Percentiles rank a stretch among this genome's conserved stretches.
phyloP scores from a whole-genome alignment of 2,113 vertebrate species.

The Cephalopterus ornatus region DNA sequence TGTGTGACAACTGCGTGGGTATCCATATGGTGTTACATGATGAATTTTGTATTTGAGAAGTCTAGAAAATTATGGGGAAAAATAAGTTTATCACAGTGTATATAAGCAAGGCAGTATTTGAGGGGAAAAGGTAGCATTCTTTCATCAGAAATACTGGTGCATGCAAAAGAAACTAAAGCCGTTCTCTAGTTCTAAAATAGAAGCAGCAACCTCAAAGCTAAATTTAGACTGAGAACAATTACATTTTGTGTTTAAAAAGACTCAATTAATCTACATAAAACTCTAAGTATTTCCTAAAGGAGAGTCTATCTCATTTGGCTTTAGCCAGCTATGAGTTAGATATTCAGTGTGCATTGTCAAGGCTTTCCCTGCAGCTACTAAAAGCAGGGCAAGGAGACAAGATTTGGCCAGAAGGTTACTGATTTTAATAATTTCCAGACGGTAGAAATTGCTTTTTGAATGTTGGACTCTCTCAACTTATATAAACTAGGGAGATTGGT shows the following conservation, averaged over 20 bases:
- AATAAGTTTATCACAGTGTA: neutral
- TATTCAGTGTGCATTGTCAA: neutral
- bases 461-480: neutral
- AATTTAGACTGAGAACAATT: neutral
- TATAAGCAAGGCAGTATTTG: neutral
- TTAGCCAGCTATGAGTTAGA: neutral
- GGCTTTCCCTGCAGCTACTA: neutral
- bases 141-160: neutral
- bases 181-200: neutral
- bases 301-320: neutral
- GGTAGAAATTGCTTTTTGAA: neutral
- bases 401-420: neutral
- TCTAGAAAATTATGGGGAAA: neutral
- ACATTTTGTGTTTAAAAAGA: neutral
- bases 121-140: conserved; percentile 26
- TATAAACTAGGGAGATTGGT: neutral
- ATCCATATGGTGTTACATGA: conserved; percentile 41
- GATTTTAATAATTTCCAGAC: conserved; percentile 6
- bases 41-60: conserved; percentile 14
- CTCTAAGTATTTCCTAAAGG: neutral
- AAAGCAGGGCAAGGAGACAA: neutral
- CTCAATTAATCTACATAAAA: neutral
- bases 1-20: conserved; percentile 57
- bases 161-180: neutral
- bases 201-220: neutral